These are phyloP conservation scores for Pseudococcus jackbeardsleyi DNA, from an alignment of 2,888 invertebrate species.

Conservation along the genomic window DNA sequence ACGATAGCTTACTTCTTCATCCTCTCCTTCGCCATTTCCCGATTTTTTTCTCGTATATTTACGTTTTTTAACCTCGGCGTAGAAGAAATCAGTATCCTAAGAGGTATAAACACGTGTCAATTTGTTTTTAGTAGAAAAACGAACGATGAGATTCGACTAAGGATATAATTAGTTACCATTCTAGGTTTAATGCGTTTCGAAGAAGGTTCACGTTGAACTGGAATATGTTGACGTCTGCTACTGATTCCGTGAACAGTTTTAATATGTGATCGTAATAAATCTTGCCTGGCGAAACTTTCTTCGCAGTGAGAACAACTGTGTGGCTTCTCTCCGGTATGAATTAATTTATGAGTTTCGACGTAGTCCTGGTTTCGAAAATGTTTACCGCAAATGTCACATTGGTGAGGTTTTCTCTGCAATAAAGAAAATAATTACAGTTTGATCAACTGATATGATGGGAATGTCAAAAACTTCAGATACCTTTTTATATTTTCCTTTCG, in stretches of 20 bases:
- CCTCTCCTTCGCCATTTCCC: conserved; percentile 13
- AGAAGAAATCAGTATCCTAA: neutral
- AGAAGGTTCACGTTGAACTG: neutral
- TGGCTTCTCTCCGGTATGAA: conserved; percentile 27
- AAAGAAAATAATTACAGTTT: neutral
- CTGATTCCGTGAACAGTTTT: neutral
- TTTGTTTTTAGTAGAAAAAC: neutral
- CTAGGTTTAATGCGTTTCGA: neutral
- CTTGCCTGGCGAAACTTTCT: conserved; percentile 8
- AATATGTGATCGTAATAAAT: conserved; percentile 15
- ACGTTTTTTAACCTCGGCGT: conserved; percentile 12
- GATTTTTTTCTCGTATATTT: conserved; percentile 38
- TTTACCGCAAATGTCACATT: conserved; percentile 26
- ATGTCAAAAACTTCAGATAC: neutral
- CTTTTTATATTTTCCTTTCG: conserved; percentile 40
- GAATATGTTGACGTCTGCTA: neutral
- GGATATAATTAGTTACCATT: neutral
- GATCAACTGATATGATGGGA: neutral
- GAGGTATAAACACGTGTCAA: neutral
- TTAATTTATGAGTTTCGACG: conserved; percentile 3
- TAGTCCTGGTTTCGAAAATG: neutral
- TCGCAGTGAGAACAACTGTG: neutral
- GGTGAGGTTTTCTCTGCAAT: conserved; percentile 14
- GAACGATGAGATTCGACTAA: neutral
- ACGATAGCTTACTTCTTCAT: neutral